These are phyloP conservation scores for Neocrepidodera transversa DNA, from an alignment of 2,888 invertebrate species.

Conservation along the genomic window DNA sequence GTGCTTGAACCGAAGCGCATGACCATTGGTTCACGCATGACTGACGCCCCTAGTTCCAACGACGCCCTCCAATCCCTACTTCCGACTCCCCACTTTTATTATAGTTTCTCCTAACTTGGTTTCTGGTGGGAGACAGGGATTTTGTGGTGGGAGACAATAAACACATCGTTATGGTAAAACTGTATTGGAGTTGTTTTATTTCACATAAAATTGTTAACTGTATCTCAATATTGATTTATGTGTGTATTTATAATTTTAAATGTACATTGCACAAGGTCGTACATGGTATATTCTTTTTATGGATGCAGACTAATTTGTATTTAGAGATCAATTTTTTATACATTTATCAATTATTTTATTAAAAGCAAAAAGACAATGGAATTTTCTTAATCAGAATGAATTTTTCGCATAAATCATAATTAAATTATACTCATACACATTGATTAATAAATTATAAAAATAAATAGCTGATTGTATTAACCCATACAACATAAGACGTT, in stretches of 20 bases:
- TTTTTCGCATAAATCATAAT: too few relatives aligned
- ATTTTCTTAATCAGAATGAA: too few relatives aligned
- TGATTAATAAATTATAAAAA: too few relatives aligned
- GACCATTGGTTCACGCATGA: conserved; percentile 61
- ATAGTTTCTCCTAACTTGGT: conserved; percentile 45
- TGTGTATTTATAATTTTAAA: conserved; percentile 46
- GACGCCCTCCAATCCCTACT: conserved; percentile 44
- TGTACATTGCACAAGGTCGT: conserved; percentile 46
- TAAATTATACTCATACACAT: too few relatives aligned
- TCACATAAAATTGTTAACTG: conserved; percentile 60
- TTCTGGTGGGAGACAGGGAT: conserved; percentile 41
- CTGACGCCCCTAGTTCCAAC: conserved; percentile 53
- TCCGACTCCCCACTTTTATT: conserved; percentile 40
- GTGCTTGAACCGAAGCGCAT: conserved; percentile 59
- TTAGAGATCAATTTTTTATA: conserved; percentile 10
- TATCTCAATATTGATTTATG: conserved; percentile 59
- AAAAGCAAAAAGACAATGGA: too few relatives aligned
- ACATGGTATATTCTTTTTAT: conserved; percentile 39
- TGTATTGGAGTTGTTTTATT: conserved; percentile 58
- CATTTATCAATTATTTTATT: too few relatives aligned
- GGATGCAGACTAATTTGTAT: conserved; percentile 34
- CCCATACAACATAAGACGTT: too few relatives aligned
- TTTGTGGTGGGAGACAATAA: conserved; percentile 57
- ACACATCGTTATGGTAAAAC: conserved; percentile 62
- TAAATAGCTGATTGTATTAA: too few relatives aligned